Conservation (phyloP, 2,797 vertebrate species). For the Helostoma temminkii region DNA sequence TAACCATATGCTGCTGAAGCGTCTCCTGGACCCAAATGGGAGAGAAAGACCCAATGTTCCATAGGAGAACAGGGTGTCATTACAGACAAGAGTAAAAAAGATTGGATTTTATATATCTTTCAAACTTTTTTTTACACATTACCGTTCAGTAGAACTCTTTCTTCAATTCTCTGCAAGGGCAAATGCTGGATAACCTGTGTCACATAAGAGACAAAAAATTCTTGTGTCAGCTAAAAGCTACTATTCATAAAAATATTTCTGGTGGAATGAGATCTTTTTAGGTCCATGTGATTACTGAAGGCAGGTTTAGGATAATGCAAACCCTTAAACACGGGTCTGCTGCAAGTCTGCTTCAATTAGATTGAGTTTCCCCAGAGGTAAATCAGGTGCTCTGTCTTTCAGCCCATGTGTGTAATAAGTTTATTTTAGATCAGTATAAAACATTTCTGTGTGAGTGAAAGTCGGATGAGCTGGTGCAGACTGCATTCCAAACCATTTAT, state of each 20-base stretch:
- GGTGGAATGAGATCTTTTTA: not conserved
- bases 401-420: slow-evolving; percentile 46
- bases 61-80: slow-evolving; percentile 28
- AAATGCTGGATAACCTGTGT: not conserved
- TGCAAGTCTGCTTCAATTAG: slow-evolving; percentile 44
- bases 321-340: slow-evolving; percentile 15
- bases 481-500: slow-evolving; percentile 84
- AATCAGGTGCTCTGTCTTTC: slow-evolving; percentile 54
- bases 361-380: slow-evolving; percentile 51
- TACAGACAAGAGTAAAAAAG: slow-evolving; percentile 21
- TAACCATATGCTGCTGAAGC: slow-evolving; percentile 50
- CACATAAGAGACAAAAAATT: not conserved
- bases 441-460: slow-evolving; percentile 60
- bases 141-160: too few relatives aligned
- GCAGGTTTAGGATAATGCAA: slow-evolving; percentile 5
- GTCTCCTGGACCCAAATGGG: slow-evolving; percentile 65
- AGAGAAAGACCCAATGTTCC: slow-evolving; percentile 50
- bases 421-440: slow-evolving; percentile 78
- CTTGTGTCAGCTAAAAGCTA: not conserved
- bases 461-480: slow-evolving; percentile 59
- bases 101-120: slow-evolving; percentile 19
- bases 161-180: not conserved
- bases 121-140: slow-evolving; percentile 1
- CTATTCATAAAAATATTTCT: slow-evolving; percentile 4
- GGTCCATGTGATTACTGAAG: slow-evolving; percentile 21